These are phyloP conservation scores for Marasmarcha lunaedactyla DNA, from an alignment of 2,888 invertebrate genomes.

Conservation along the genomic window DNA sequence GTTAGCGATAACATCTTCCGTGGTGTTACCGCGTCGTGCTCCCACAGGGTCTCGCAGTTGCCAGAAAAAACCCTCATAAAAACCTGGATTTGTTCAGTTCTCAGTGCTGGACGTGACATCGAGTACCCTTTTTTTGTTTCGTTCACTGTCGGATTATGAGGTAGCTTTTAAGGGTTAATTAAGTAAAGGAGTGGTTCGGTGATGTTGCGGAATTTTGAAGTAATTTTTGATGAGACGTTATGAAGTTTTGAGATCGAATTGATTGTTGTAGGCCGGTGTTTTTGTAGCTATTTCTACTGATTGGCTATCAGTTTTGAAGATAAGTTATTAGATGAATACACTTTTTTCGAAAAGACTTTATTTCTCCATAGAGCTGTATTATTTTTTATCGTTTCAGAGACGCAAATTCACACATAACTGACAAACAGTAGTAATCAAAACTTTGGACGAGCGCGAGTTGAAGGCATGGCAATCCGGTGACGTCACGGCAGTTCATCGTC, in stretches of 20 bases:
- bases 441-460: too few relatives aligned
- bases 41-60: constrained; percentile 56
- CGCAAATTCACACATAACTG: too few relatives aligned
- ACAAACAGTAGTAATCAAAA: too few relatives aligned
- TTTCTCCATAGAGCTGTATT: too few relatives aligned
- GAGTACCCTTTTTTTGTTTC: constrained; percentile 51
- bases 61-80: constrained; percentile 64
- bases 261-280: too few relatives aligned
- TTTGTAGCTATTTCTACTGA: too few relatives aligned
- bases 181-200: constrained; percentile 46
- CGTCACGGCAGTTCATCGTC: constrained; percentile 33
- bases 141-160: constrained; percentile 47
- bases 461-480: constrained; percentile 16
- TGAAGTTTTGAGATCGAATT: constrained; percentile 2
- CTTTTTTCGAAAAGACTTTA: too few relatives aligned
- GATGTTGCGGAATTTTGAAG: constrained; percentile 45
- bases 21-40: constrained; percentile 63
- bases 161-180: constrained; percentile 58
- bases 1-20: constrained; percentile 56
- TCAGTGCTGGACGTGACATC: constrained; percentile 56
- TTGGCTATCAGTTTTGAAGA: too few relatives aligned
- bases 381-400: too few relatives aligned
- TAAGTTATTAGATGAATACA: too few relatives aligned
- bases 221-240: constrained; percentile 10
- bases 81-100: constrained; percentile 57